A percentile compares a stretch with the other conserved stretches of the same genome.
Conservation (phyloP, 92 coral and sea anemone genomes). For the Palythoa heliodiscus region DNA sequence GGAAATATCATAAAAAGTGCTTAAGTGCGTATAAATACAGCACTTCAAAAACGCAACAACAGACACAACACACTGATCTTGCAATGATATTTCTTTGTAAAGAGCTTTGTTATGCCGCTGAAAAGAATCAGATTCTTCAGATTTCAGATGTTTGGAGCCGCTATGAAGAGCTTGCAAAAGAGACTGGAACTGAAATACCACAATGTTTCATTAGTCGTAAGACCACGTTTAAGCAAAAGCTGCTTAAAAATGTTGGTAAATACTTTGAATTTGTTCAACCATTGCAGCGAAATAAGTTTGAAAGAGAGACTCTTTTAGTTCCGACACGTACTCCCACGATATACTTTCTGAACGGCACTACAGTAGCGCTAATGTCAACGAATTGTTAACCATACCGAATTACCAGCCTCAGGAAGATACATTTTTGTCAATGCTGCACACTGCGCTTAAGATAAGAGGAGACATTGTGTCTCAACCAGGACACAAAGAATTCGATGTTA, state of each 20-base stretch:
- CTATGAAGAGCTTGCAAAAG: neutral
- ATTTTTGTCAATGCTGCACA: neutral
- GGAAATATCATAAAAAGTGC: too few species aligned
- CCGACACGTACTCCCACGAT: neutral
- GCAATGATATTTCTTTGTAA: neutral
- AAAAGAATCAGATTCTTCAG: neutral
- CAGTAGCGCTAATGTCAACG: conserved; percentile 5
- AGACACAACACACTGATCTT: too few species aligned
- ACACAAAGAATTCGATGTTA: conserved; percentile 7
- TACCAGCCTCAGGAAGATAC: neutral
- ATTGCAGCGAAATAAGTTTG: neutral
- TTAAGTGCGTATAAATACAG: too few species aligned
- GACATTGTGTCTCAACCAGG: neutral
- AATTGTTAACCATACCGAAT: neutral
- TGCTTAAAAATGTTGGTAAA: neutral
- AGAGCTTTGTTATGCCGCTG: neutral
- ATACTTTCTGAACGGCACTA: neutral
- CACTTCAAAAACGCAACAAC: too few species aligned
- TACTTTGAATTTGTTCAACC: neutral
- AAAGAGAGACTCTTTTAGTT: neutral
- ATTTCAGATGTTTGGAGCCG: neutral
- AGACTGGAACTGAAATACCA: neutral
- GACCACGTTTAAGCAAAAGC: neutral
- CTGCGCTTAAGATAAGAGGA: neutral
- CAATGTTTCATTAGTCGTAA: neutral